Evolutionary conservation across 2,113 vertebrate genomes (phyloP), one percentile per base, ranked within the genome.

Genomic region (Sorex araneus): DNA sequence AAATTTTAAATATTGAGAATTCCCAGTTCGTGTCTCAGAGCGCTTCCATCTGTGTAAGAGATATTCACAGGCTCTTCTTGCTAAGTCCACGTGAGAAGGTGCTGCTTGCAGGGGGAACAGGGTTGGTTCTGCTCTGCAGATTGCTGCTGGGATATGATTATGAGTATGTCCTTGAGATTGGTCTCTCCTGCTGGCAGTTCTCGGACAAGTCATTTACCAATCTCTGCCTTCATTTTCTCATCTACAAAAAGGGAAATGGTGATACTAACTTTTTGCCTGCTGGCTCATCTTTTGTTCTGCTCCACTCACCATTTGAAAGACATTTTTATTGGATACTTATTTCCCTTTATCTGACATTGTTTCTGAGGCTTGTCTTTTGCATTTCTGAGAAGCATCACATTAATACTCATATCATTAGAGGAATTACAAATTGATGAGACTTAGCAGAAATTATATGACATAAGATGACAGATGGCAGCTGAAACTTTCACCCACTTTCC

Each of bases 181-280:
- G 9, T 27, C 9, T 67, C 63, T 73, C 9, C 28, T 76, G 18
- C 28, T 76, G 18, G 67, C 25, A 28, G 54, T 66, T 60, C 50
- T 64, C 34, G 9, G 45, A 63, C 63, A 71, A 89, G 6, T 76
- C 70, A 74, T 36, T 87, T 60, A 30, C 70, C 40, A 34, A 2
- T 23, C 10, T 64, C 77, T 86, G 23, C 50, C 76, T 95, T 73
- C 36, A 27, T 86, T 87, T 95, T 1, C 30, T 94, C 50, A 54
- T 66, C 54, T 77, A 8, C 69, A 79, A 50, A 15, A 25, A 63
- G 60, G 19, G 60, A 89, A 91, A 50, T 86, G 27, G n/a, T 79
- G 76, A 23, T 50, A 30, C 28, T 34, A 63, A 47, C 3, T 30
- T 60, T 60, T 16, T 1, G 1, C 18, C n/a, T 40, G 27, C 6